phyloP scores from a whole-genome alignment of 2,113 vertebrate genomes.

The Silurus asotus region DNA sequence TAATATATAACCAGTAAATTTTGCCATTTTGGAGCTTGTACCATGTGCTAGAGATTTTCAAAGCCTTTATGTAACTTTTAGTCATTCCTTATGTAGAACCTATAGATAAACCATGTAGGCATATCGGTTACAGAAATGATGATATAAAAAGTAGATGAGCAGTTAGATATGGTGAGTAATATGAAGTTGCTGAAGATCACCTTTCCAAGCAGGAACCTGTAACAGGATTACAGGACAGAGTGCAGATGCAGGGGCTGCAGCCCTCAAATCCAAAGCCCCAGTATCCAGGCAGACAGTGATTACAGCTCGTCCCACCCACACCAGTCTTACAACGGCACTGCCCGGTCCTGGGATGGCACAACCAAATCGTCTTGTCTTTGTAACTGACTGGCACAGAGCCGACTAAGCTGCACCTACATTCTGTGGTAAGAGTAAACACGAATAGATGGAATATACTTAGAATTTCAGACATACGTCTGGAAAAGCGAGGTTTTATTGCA shows the following conservation, averaged over 20 bases:
- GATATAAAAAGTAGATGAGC: neutral
- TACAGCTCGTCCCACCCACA: constrained; percentile 76
- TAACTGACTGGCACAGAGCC: constrained; percentile 71
- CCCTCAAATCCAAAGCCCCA: constrained; percentile 83
- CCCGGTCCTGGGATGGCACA: constrained; percentile 83
- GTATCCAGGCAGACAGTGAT: constrained; percentile 78
- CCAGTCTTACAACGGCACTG: constrained; percentile 85
- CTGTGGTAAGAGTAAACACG: constrained; percentile 59
- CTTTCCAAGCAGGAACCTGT: constrained; percentile 77
- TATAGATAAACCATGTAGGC: neutral
- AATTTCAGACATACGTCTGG: neutral
- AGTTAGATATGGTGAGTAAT: neutral
- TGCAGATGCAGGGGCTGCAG: constrained; percentile 78
- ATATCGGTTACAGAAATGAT: neutral
- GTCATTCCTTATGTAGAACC: neutral
- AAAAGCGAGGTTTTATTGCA: neutral
- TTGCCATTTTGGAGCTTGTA: neutral
- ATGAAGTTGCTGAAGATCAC: constrained; percentile 57
- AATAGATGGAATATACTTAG: neutral
- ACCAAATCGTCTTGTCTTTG: constrained; percentile 63
- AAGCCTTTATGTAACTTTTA: neutral
- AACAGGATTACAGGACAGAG: constrained; percentile 74
- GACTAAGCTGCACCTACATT: constrained; percentile 79
- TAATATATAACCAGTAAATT: neutral
- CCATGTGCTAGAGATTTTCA: neutral